phyloP scores from a whole-genome alignment of 1,140 invertebrate species.

The Trinorchestia longiramus region DNA sequence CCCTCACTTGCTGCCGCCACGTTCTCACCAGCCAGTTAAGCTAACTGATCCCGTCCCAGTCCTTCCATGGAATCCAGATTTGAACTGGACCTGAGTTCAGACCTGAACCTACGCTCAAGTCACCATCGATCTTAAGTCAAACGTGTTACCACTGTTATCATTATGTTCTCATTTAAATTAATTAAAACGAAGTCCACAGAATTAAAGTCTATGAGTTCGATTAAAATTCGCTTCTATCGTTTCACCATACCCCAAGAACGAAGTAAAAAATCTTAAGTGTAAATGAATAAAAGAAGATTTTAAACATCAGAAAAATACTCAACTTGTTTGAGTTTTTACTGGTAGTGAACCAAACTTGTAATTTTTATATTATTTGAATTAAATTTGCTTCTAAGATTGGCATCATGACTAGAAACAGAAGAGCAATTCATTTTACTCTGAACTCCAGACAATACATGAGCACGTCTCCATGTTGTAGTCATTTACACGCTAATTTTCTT shows the following conservation, averaged over 20 bases:
- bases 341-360: not conserved
- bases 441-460: not conserved
- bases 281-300: not conserved
- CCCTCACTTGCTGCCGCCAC: too few species aligned
- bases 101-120: too few species aligned
- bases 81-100: not conserved
- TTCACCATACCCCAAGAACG: not conserved
- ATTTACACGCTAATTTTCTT: conserved; percentile 42
- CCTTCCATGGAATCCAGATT: too few species aligned
- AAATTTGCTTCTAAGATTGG: not conserved
- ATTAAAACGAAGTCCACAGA: not conserved
- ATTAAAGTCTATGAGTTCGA: not conserved
- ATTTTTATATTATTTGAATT: not conserved
- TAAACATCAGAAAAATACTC: not conserved
- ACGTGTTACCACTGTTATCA: too few species aligned
- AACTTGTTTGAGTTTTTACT: not conserved
- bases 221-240: not conserved
- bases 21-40: too few species aligned
- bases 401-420: not conserved
- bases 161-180: too few species aligned
- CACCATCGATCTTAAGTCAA: too few species aligned
- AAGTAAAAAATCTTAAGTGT: not conserved
- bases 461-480: not conserved
- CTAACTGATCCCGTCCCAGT: too few species aligned
- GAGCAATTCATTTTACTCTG: not conserved